Evolutionary conservation across 2,888 invertebrate genomes (phyloP), one percentile per base, ranked within the genome.

Genomic region (Laothoe populi): DNA sequence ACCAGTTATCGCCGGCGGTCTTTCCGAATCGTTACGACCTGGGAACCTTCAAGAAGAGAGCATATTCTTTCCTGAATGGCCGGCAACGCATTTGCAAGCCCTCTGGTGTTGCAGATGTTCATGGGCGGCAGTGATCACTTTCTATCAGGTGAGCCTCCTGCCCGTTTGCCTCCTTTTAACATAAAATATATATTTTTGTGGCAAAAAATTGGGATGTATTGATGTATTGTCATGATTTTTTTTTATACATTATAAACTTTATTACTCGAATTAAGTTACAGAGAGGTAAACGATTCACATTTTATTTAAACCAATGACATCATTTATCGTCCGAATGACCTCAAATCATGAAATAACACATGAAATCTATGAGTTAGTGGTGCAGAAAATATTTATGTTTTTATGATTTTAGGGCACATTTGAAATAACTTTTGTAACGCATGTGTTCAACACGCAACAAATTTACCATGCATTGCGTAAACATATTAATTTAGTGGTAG

Each of bases 381-480:
- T 21, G 35, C 26, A 48, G 24, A 24, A 48, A 46, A 23, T 46
- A 5, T 8, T 2, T 7, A 19, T n/a, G 35, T 10, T 11, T 31
- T 35, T 53, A 53, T 53, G 31, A 10, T 11, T 31, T 16, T 31
- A 53, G 35, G 4, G 26, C 19, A 19, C n/a, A 49, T 19, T 19
- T 35, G 53, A 19, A 53, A 53, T 35, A 53, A 10, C 10, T 31
- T 35, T 53, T 53, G 53, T 35, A 35, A 53, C 8, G 16, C 35
- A 53, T 35, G 19, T 35, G 31, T 35, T 35, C 19, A 31, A 53
- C 35, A 53, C 19, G 53, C 53, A 53, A 53, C 19, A 19, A 53
- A 53, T 35, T 11, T 16, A 53, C 53, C 31, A 53, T 49, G 49
- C 26, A 26, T 53, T 19, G 19, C 19, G 11, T 53, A 19, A 31